Evolutionary conservation across 1,140 invertebrate genomes (phyloP), one percentile per base, ranked within the genome.

Genomic region (Saxidomus purpurata): DNA sequence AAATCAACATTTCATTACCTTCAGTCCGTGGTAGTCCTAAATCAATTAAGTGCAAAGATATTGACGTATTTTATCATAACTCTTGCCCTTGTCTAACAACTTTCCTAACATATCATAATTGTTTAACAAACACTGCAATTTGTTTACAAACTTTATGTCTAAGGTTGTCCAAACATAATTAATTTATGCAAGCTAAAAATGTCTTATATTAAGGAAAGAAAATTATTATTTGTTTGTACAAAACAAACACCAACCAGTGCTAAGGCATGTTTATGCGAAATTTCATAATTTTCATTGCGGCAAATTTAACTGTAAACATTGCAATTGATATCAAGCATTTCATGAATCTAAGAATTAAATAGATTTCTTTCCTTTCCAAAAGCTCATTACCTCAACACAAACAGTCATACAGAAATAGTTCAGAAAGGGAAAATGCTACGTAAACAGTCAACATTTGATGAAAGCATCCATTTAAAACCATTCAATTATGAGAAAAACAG

Each of bases 71-170:
- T 74, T 74, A 74, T 74, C 40, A 38, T 31, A 83, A 67, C 25
- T 40, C 13, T 13, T n/a, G 4, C 40, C n/a, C 11, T 63, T 19
- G 1, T 63, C n/a, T 4, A 28, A 63, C 25, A 63, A 63, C 59
- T 63, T 63, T 63, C 59, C 25, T 1, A 63, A 63, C 28, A 28
- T 63, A 63, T 28, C 59, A 28, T 63, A 63, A 63, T 8, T 63
- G 59, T 63, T 63, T 28, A 63, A 28, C 59, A 63, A 63, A 63
- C 59, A 63, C n/a, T 38, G 22, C 40, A 38, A 38, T 74, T 38
- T 74, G 69, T 40, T 74, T 74, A 74, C 69, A 40, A 74, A 74
- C 17, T 22, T 74, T 38, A 74, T 25, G 40, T 74, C 69, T 28
- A 38, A 38, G 36, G 22, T 63, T 63, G 59, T 63, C 25, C 25